Evolutionary conservation across 92 coral and sea anemone species (phyloP).

Genomic region (Siderastrea siderea): DNA sequence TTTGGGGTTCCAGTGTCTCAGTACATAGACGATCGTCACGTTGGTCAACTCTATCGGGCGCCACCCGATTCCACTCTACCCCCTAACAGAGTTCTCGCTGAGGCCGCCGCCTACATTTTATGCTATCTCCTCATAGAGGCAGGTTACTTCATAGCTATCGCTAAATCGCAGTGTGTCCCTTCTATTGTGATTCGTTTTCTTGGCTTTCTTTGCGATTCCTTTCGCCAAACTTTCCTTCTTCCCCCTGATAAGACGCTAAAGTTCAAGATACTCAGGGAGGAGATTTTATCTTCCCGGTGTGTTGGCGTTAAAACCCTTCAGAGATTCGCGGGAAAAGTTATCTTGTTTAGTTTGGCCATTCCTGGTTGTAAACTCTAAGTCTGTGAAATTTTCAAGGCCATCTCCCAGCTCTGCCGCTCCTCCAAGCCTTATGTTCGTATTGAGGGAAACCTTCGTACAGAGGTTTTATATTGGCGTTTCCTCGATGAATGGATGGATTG

Average conservation of each 20-base stretch:
- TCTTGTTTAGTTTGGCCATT: slow-evolving; percentile 26
- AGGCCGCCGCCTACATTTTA: slow-evolving; percentile 63
- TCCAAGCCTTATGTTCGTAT: slow-evolving; percentile 2
- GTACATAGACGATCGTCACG: slow-evolving; percentile 54
- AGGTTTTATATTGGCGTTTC: slow-evolving; percentile 51
- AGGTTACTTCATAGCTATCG: slow-evolving; percentile 39
- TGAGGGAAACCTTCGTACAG: slow-evolving; percentile 40
- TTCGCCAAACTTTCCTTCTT: slow-evolving; percentile 46
- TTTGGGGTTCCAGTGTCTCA: slow-evolving; percentile 52
- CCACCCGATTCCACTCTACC: slow-evolving; percentile 19
- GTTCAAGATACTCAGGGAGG: slow-evolving; percentile 24
- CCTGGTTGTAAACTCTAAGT: slow-evolving; percentile 65
- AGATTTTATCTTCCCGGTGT: slow-evolving; percentile 1
- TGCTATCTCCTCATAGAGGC: slow-evolving; percentile 53
- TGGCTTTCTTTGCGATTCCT: neutral
- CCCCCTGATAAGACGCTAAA: slow-evolving; percentile 52
- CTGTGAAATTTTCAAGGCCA: slow-evolving; percentile 48
- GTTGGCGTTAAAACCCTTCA: neutral
- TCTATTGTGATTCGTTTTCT: slow-evolving; percentile 29
- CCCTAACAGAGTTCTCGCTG: slow-evolving; percentile 41
- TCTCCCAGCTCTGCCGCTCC: slow-evolving; percentile 27
- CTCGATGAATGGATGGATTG: slow-evolving; percentile 39
- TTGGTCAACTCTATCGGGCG: slow-evolving; percentile 18
- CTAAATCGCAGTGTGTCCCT: slow-evolving; percentile 37
- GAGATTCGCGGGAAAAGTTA: slow-evolving; percentile 53